These are phyloP conservation scores for Cynaeus angustus DNA, from an alignment of 2,888 invertebrate genomes.

Conservation along the genomic window DNA sequence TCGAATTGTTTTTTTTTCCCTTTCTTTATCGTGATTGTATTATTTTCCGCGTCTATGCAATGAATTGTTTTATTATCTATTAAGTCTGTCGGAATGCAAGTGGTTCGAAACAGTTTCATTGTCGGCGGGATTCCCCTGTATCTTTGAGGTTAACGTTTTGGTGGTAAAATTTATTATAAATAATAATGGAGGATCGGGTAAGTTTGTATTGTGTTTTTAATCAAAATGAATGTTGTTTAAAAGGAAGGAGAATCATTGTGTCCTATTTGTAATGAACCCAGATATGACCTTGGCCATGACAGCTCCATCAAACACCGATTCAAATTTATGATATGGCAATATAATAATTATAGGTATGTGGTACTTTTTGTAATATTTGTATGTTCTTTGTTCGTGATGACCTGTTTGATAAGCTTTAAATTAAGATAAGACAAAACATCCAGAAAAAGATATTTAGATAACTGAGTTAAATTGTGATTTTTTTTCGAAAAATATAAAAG, in stretches of 20 bases:
- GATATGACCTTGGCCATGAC: conserved; percentile 2
- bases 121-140: not conserved
- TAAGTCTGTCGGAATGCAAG: not conserved
- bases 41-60: too few relatives aligned
- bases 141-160: not conserved
- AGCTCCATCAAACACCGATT: conserved; percentile 19
- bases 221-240: not conserved
- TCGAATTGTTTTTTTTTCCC: too few relatives aligned
- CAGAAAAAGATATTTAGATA: too few relatives aligned
- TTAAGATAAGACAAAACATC: too few relatives aligned
- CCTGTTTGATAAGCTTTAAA: too few relatives aligned
- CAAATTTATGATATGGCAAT: conserved; percentile 11
- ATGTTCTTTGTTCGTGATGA: too few relatives aligned
- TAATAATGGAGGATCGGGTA: not conserved
- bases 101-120: not conserved
- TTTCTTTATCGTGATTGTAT: too few relatives aligned
- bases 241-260: conserved; percentile 7
- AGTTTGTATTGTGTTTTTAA: not conserved
- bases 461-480: too few relatives aligned
- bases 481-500: too few relatives aligned
- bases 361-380: too few relatives aligned
- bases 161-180: not conserved
- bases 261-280: conserved; percentile 7
- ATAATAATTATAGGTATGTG: conserved; percentile 22
- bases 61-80: not conserved